Base-by-base conservation (phyloP, 2,113 vertebrate species). In the Synodontis membranacea region DNA sequence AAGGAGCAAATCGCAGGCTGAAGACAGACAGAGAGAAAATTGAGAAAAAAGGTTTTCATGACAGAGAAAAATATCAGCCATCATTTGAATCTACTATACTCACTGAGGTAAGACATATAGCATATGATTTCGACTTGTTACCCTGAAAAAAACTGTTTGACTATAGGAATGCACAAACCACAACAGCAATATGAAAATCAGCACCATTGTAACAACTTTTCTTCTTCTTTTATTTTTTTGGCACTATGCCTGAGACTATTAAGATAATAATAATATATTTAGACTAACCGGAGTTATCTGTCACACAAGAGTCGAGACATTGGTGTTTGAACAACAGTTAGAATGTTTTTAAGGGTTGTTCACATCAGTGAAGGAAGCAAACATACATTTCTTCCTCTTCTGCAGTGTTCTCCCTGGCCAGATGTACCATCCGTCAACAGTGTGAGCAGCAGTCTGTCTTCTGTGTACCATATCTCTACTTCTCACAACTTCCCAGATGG, bases 11-110 rank as follows among this genome's bases (percentile, higher is more conserved):
- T 91, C 96, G 98, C 86, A 99, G 98, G 90, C 96, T 98, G 92
- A 99, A 98, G 93, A 99, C 97, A 0, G 98, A 99, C 93, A 92
- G 95, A 62, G 98, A 99, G 78, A 99, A 97, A 94, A 97, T 98
- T 87, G 96, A 97, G 86, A 99, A 97, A 91, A 96, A 97, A 91
- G 94, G 93, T 0, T 90, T 92, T 66, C 96, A 96, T 37, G 97
- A 99, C 91, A 96, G 95, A 91, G 97, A 98, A 84, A 99, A 98
- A 91, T 99, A 99, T 89, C 98, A 99, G 62, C 94, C 92, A 0
- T 97, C 97, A 31, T 96, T 96, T 0, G 96, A 98, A 64, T 97
- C 95, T 79, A 99, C 97, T 21, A 94, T 97, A 89, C 95, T 99
- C 46, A 96, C 95, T 64, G 97, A 99, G 96, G 98, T 98, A 92